These are phyloP conservation scores for Sebastolobus altivelis DNA, from an alignment of 2,797 vertebrate genomes.

Conservation along the genomic window DNA sequence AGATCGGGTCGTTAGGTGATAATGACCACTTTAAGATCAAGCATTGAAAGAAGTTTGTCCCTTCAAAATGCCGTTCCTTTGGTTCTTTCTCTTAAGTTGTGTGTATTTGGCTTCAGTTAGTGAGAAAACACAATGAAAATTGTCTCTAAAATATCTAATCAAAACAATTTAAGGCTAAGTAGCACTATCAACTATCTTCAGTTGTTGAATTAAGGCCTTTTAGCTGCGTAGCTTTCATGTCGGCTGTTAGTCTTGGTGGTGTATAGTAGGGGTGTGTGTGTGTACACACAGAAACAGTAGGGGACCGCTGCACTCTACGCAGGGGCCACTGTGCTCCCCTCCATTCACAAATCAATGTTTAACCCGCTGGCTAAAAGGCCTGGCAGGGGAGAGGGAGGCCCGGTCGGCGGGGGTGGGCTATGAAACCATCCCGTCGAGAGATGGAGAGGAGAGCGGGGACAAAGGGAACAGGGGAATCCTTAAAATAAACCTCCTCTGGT, in stretches of 20 bases:
- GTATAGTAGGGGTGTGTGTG: conserved; percentile 75
- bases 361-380: conserved; percentile 86
- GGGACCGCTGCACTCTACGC: conserved; percentile 74
- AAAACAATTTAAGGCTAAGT: conserved; percentile 22
- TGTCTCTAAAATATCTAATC: not conserved
- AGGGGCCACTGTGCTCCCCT: conserved; percentile 76
- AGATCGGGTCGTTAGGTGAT: not conserved
- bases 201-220: conserved; percentile 64
- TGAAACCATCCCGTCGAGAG: conserved; percentile 75
- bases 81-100: not conserved
- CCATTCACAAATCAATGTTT: conserved; percentile 90
- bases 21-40: not conserved
- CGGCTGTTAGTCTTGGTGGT: conserved; percentile 69
- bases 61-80: not conserved
- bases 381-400: conserved; percentile 81
- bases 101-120: not conserved
- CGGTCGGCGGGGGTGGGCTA: conserved; percentile 74
- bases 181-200: conserved; percentile 31
- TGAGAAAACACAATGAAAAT: not conserved
- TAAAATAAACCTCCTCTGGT: conserved; percentile 79
- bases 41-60: not conserved
- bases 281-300: conserved; percentile 79
- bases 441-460: conserved; percentile 69
- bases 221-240: conserved; percentile 71
- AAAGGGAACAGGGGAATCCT: conserved; percentile 77